Base-by-base conservation (phyloP, 2,888 invertebrate species). In the Tipula vernalis region DNA sequence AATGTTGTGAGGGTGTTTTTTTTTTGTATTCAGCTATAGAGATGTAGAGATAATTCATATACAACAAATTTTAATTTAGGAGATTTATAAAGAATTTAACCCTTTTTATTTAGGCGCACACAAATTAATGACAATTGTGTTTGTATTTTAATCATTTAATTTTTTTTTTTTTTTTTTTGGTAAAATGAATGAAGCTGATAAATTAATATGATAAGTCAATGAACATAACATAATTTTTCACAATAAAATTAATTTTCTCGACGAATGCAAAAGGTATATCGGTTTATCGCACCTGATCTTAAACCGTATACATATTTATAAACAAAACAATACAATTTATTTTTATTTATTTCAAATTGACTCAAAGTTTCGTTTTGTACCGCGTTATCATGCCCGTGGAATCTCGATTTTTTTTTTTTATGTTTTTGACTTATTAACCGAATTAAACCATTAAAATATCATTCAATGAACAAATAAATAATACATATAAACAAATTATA, bases 51-150 rank as follows among this genome's bases (percentile, higher is more conserved):
- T 28, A 71, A 71, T 71, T 71, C 71, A 71, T 71, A 71, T 28
- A 28, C 71, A 71, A 71, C n/a, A 71, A 71, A 71, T 28, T 71
- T 28, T 71, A 71, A 71, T 71, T 71, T 71, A 71, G 28, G 71
- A 71, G 71, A 71, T 71, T 71, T 71, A 71, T 71, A 71, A 71
- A 71, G 71, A 71, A 71, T 71, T 71, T 71, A 71, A 71, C 71
- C 71, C 71, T 71, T 71, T 71, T 71, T 51, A 15, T 15, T 5
- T n/a, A 8, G 51, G 28, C 15, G 28, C 10, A 28, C 28, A 2
- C 28, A 28, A 28, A 71, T 71, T 71, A 71, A 71, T 71, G 71
- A 71, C 71, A 71, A 71, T 71, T 71, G 71, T 71, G 71, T 71
- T 71, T 28, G 71, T 71, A 28, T 71, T 71, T 71, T 71, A 71